Conservation (phyloP, 2,888 invertebrate genomes). For the Gortyna flavago region DNA sequence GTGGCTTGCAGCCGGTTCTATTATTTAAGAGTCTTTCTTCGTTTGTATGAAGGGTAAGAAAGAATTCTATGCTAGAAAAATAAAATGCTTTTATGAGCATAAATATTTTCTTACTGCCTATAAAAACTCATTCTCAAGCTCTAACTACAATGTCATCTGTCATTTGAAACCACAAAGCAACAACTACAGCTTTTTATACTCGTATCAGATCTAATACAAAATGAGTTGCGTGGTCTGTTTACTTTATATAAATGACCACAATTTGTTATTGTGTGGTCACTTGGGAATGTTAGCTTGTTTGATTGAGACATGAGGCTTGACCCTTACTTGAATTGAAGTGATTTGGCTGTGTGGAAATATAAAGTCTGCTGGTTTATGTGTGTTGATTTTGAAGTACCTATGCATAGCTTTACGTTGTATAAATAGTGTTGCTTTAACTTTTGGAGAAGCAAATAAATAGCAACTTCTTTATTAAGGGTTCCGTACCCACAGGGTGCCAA, state of each 20-base stretch:
- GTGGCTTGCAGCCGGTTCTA: constrained; percentile 19
- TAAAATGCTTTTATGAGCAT: neutral
- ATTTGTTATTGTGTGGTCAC: constrained; percentile 42
- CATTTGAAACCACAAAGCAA: no score
- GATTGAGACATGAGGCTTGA: constrained; percentile 52
- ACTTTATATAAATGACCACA: constrained; percentile 43
- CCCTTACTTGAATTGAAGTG: constrained; percentile 34
- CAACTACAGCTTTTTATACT: neutral
- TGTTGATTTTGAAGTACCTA: constrained; percentile 4
- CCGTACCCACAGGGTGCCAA: neutral
- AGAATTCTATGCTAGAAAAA: constrained; percentile 1
- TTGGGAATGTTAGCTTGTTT: constrained; percentile 18
- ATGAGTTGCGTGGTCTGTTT: constrained; percentile 48
- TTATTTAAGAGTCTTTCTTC: constrained; percentile 18
- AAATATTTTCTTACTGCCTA: no score
- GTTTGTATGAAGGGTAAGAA: constrained; percentile 1
- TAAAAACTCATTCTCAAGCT: no score
- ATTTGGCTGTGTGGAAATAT: constrained; percentile 28
- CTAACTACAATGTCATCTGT: no score
- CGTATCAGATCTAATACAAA: constrained; percentile 16
- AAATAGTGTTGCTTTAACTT: neutral
- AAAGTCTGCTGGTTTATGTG: neutral
- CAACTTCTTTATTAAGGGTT: neutral
- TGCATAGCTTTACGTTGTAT: neutral
- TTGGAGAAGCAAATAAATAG: neutral